A percentile compares a stretch with the other conserved stretches of the same genome.
phyloP scores from a whole-genome alignment of 2,888 invertebrate genomes.

The Parapristionchus giblindavisi region DNA sequence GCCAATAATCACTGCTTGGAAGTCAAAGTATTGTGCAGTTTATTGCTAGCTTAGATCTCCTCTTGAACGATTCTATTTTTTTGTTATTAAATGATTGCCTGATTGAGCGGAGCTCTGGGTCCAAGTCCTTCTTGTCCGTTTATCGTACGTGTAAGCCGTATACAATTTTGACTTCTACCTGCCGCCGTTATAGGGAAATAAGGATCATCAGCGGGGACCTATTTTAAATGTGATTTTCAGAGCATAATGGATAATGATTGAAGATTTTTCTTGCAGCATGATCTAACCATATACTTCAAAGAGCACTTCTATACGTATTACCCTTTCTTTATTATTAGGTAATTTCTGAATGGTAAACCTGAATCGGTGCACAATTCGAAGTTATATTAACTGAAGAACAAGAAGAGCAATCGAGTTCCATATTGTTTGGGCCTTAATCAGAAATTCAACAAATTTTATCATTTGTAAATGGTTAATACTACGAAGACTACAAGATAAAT shows the following conservation, averaged over 20 bases:
- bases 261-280: no score
- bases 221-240: neutral
- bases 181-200: neutral
- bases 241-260: neutral
- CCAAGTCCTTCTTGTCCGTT: constrained; percentile 85
- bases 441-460: no score
- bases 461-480: no score
- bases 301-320: no score
- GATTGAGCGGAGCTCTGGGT: constrained; percentile 52
- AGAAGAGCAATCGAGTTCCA: constrained; percentile 70
- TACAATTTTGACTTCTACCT: constrained; percentile 74
- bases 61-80: no score
- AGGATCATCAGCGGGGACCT: neutral
- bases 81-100: no score
- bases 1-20: no score
- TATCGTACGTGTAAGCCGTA: constrained; percentile 90
- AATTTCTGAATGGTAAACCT: constrained; percentile 75
- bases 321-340: no score
- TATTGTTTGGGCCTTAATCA: constrained; percentile 52
- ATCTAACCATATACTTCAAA: no score
- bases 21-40: no score
- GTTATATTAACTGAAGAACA: constrained; percentile 87
- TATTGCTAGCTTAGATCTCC: no score
- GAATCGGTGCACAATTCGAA: constrained; percentile 92
- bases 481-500: no score